Conservation (phyloP, 1,140 invertebrate species). For the Akabosia matsudoensis region DNA sequence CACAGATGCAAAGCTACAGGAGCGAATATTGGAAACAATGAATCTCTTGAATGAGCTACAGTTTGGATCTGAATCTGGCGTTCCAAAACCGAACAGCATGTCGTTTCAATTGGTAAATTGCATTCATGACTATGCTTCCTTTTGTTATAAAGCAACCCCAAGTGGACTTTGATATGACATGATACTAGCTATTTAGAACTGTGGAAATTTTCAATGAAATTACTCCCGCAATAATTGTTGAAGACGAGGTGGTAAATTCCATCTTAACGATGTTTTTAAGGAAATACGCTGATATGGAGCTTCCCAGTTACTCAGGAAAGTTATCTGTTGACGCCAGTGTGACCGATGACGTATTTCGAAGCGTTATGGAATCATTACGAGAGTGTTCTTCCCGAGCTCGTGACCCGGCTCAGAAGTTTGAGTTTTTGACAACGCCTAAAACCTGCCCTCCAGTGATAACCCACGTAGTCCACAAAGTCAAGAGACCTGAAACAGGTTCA, state of each 20-base stretch:
- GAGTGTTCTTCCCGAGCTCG: background rate
- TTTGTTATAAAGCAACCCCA: background rate
- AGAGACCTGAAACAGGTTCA: background rate
- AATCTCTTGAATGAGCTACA: background rate
- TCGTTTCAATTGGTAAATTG: constrained; percentile 2
- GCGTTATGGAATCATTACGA: background rate
- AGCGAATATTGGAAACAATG: background rate
- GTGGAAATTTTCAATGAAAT: background rate
- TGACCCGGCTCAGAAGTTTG: background rate
- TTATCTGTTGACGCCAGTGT: background rate
- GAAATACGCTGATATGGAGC: background rate
- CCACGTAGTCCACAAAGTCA: background rate
- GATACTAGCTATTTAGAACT: background rate
- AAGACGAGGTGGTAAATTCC: background rate
- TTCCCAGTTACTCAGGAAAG: background rate
- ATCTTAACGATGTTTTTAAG: background rate
- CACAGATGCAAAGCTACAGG: background rate
- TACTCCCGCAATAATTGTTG: background rate
- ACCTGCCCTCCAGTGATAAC: background rate
- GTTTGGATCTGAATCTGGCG: background rate
- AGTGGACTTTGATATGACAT: background rate
- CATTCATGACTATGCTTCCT: background rate
- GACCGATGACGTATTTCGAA: background rate
- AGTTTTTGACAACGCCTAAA: background rate
- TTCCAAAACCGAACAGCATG: background rate